A percentile compares a stretch with the other conserved stretches of the same genome.
Conservation (phyloP, 1,140 invertebrate species). For the Phymorhynchus buccinoides region DNA sequence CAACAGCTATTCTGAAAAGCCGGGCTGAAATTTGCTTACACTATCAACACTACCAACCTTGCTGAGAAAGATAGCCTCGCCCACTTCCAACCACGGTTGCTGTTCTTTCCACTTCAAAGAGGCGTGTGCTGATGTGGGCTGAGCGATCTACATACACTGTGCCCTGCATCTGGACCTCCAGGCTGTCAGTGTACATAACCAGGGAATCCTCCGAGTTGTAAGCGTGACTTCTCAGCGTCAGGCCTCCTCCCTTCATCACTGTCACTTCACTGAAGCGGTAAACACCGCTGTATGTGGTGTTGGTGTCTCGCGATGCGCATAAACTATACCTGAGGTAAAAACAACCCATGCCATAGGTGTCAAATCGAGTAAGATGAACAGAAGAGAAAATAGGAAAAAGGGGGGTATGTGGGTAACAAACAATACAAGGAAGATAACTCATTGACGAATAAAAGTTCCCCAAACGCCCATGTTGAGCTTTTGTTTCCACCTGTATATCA, state of each 20-base stretch:
- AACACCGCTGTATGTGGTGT: conserved; percentile 35
- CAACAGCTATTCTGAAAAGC: neutral
- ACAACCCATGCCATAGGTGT: conserved; percentile 2
- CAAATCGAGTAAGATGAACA: no score
- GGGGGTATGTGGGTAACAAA: no score
- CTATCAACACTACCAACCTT: conserved; percentile 17
- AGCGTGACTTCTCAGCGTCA: conserved; percentile 47
- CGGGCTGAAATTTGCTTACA: neutral
- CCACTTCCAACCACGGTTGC: conserved; percentile 47
- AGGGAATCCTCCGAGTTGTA: conserved; percentile 43
- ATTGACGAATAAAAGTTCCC: no score
- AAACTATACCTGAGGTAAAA: conserved; percentile 19
- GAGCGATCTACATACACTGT: conserved; percentile 33
- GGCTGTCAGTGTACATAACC: conserved; percentile 38
- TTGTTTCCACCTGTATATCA: no score
- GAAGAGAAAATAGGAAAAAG: no score
- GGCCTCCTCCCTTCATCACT: conserved; percentile 48
- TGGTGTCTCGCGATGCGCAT: conserved; percentile 24
- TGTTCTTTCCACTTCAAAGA: conserved; percentile 55
- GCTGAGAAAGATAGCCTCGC: conserved; percentile 45
- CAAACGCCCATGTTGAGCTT: no score
- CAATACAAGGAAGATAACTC: no score
- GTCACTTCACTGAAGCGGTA: conserved; percentile 54
- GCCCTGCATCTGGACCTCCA: conserved; percentile 48
- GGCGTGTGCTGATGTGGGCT: conserved; percentile 37